Conservation (phyloP, 2,888 invertebrate species). For the Habrosyne pyritoides region DNA sequence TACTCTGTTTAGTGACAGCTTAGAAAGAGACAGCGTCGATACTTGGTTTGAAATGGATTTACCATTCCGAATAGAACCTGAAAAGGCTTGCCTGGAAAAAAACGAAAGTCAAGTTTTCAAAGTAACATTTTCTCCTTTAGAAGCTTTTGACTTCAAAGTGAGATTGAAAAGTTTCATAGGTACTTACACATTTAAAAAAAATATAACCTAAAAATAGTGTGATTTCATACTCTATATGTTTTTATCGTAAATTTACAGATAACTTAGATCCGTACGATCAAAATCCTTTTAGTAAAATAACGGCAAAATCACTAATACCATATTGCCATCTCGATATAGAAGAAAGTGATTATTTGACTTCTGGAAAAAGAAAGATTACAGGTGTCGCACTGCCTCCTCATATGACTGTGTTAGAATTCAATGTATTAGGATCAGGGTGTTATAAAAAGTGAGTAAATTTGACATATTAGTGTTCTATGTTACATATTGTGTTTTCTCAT, state of each 20-base stretch:
- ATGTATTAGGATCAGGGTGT: constrained; percentile 85
- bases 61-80: constrained; percentile 81
- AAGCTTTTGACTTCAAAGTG: constrained; percentile 79
- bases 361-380: constrained; percentile 66
- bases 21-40: constrained; percentile 64
- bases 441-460: constrained; percentile 70
- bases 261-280: constrained; percentile 81
- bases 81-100: constrained; percentile 69
- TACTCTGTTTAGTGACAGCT: constrained; percentile 67
- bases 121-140: constrained; percentile 82
- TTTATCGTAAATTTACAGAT: constrained; percentile 45
- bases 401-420: constrained; percentile 85
- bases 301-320: constrained; percentile 85
- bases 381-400: constrained; percentile 70
- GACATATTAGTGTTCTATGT: neutral
- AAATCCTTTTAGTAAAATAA: constrained; percentile 78
- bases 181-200: constrained; percentile 26
- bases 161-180: constrained; percentile 68
- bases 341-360: constrained; percentile 85
- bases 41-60: constrained; percentile 73
- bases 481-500: neutral
- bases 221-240: neutral
- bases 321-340: constrained; percentile 88
- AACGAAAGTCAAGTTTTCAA: constrained; percentile 63
- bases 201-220: too few species aligned